Conservation (phyloP, 2,797 vertebrate species). For the Myripristis murdjan region DNA sequence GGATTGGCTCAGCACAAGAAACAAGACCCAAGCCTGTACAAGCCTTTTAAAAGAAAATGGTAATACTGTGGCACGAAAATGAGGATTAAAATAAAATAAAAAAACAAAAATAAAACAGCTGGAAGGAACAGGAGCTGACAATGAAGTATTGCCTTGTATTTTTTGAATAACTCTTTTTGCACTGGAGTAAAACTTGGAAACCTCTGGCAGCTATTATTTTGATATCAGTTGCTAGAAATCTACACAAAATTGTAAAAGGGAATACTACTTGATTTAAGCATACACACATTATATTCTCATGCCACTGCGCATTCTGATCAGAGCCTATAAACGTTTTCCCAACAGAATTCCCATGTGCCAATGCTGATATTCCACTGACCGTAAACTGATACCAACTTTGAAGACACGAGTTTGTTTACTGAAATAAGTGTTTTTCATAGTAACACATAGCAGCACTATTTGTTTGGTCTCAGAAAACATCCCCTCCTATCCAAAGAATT, state of each 20-base stretch:
- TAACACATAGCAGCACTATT: neutral
- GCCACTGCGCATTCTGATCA: conserved; percentile 8
- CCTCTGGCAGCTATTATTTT: conserved; percentile 60
- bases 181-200: conserved; percentile 86
- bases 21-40: conserved; percentile 45
- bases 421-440: conserved; percentile 1
- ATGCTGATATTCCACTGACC: neutral
- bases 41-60: conserved; percentile 33
- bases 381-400: conserved; percentile 4
- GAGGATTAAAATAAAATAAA: neutral
- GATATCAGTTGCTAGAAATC: conserved; percentile 31
- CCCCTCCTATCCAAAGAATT: neutral
- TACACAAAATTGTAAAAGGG: conserved; percentile 35
- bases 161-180: conserved; percentile 69
- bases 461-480: conserved; percentile 3
- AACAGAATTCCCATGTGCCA: neutral
- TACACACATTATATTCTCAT: conserved; percentile 19
- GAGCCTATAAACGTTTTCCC: neutral
- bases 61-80: conserved; percentile 41
- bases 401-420: neutral
- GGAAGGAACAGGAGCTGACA: neutral
- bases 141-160: conserved; percentile 36
- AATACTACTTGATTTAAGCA: conserved; percentile 36
- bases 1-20: conserved; percentile 57
- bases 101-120: neutral